Base-by-base conservation (phyloP, 2,113 vertebrate species). In the Phalacrocorax pelagicus region DNA sequence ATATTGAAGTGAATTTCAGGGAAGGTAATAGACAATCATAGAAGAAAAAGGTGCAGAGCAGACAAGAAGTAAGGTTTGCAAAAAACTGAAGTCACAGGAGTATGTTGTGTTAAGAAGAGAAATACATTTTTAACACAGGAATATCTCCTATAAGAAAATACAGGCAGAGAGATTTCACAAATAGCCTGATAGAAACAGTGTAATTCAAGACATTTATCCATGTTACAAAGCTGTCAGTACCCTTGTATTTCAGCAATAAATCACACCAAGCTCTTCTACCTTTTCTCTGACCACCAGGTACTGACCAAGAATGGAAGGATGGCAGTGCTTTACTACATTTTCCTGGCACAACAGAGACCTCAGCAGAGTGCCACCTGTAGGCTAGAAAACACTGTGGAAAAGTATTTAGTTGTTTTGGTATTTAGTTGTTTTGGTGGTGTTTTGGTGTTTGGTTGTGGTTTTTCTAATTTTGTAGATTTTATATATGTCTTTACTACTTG, bases 231-330 rank as follows among this genome's bases (percentile, higher is more conserved):
- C 10, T 78, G 17, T 52, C 44, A 30, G 6, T n/a, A 38, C 52
- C 24, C 17, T 34, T 38, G 5, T 58, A 22, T 69, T 81, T 84
- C 40, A 78, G 36, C 30, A 77, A 19, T 38, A 92, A 83, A 58
- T 47, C 21, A 1, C 36, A 61, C 3, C 10, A 34, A 57, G 3
- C 5, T 73, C 2, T 3, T 52, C 12, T 2, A 16, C 9, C 2
- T 70, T 92, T 65, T 66, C 23, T 54, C 57, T 70, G 36, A 66
- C 55, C 6, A 46, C 3, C 10, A 38, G 2, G 2, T 29, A 22
- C 44, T 32, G 32, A 78, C 5, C 15, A 71, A 62, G 6, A 19
- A 36, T 34, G 34, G 47, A 55, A 65, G 34, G 9, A 80, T 46
- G 2, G 10, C 47, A 80, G 23, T 17, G 10, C 2, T 77, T 5